Percentiles rank a stretch among this genome's conserved stretches.
Conservation (phyloP, 2,797 vertebrate genomes). For the Onychomys arenicola region DNA sequence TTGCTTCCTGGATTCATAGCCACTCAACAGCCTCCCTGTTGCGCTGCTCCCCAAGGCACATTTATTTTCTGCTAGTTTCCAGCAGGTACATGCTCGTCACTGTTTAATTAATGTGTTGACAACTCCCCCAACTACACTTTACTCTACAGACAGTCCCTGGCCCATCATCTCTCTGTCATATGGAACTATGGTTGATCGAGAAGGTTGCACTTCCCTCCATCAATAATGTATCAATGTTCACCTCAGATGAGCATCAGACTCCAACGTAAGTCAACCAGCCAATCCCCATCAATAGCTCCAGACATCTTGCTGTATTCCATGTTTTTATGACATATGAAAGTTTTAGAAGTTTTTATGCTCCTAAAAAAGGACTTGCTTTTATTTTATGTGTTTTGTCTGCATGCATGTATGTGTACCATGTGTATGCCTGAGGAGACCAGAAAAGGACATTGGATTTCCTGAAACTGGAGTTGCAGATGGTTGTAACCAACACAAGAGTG, state of each 20-base stretch:
- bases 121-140: background rate
- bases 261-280: background rate
- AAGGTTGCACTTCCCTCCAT: background rate
- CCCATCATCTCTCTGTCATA: background rate
- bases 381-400: background rate
- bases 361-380: background rate
- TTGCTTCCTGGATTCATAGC: background rate
- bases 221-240: background rate
- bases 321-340: background rate
- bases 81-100: background rate
- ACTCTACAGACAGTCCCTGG: background rate
- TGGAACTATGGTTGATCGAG: slow-evolving; percentile 31
- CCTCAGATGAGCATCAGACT: background rate
- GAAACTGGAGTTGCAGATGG: background rate
- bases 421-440: fast-evolving
- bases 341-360: background rate
- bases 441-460: background rate
- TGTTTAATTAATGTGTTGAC: slow-evolving; percentile 36
- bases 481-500: background rate
- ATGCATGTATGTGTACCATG: background rate
- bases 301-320: background rate
- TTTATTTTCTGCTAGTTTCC: slow-evolving; percentile 36
- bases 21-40: background rate
- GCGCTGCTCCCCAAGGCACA: background rate
- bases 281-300: background rate